These are phyloP conservation scores for Lophochroa leadbeateri DNA, from an alignment of 2,113 vertebrate species.

Conservation along the genomic window DNA sequence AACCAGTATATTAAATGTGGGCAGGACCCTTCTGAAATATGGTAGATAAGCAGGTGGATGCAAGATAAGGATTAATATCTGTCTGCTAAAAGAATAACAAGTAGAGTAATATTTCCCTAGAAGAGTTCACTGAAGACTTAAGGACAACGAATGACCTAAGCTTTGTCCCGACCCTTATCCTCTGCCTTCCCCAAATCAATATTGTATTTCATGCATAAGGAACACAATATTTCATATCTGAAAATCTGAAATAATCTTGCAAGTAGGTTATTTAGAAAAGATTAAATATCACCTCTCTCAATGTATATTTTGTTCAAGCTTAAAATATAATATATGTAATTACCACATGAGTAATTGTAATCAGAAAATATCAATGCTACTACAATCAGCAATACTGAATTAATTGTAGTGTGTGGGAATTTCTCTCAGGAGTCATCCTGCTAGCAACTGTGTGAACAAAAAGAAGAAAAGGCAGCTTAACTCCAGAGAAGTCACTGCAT, in stretches of 20 bases:
- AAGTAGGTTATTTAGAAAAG: background rate
- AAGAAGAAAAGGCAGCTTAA: background rate
- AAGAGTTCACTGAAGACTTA: conserved; percentile 40
- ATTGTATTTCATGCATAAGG: background rate
- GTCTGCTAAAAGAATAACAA: conserved; percentile 42
- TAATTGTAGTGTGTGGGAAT: background rate
- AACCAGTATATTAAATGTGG: conserved; percentile 55
- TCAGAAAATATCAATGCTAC: background rate
- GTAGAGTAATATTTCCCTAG: background rate
- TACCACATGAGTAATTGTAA: background rate
- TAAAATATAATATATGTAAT: background rate
- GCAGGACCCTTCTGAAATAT: conserved; percentile 47
- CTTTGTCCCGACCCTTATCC: background rate
- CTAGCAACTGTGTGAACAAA: background rate
- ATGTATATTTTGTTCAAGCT: background rate
- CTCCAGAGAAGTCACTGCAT: background rate
- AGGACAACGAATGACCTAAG: background rate
- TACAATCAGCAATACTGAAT: background rate
- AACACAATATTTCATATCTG: background rate
- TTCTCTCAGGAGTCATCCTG: background rate
- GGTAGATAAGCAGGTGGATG: conserved; percentile 65
- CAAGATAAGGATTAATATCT: conserved; percentile 46
- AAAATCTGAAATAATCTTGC: conserved; percentile 10
- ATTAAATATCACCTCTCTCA: background rate
- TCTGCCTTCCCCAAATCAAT: background rate